A percentile compares a stretch with the other conserved stretches of the same genome.
Conservation (phyloP, 2,113 vertebrate species). For the Vicugna pacos region DNA sequence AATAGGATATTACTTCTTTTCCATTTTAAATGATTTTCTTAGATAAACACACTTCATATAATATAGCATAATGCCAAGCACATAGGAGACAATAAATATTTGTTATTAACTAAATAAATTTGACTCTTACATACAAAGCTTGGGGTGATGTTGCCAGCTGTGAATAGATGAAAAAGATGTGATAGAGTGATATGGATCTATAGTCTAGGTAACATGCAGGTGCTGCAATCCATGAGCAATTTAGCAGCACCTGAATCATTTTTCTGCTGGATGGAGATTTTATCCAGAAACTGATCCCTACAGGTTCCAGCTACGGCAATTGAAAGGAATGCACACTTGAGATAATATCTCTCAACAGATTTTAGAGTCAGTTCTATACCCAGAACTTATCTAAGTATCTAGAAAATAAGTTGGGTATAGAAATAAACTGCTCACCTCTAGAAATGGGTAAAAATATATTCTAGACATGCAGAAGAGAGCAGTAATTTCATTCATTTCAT, state of each 20-base stretch:
- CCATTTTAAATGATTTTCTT: constrained; percentile 12
- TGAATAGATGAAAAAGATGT: neutral
- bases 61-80: neutral
- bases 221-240: neutral
- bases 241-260: neutral
- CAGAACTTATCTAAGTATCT: neutral
- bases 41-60: neutral
- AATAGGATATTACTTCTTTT: constrained; percentile 32
- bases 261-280: neutral
- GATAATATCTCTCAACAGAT: neutral
- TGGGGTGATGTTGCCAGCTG: neutral
- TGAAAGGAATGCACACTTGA: neutral
- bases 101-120: constrained; percentile 18
- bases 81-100: neutral
- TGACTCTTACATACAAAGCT: neutral
- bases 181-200: neutral
- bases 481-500: neutral
- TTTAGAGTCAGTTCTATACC: neutral
- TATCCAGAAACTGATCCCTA: neutral
- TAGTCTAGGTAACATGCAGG: neutral
- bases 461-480: neutral
- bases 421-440: neutral
- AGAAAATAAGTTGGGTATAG: neutral
- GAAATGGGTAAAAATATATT: constrained; percentile 2
- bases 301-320: neutral